Conservation (phyloP, 53 echinoderm and acorn worm genomes). For the Henricia sp. region DNA sequence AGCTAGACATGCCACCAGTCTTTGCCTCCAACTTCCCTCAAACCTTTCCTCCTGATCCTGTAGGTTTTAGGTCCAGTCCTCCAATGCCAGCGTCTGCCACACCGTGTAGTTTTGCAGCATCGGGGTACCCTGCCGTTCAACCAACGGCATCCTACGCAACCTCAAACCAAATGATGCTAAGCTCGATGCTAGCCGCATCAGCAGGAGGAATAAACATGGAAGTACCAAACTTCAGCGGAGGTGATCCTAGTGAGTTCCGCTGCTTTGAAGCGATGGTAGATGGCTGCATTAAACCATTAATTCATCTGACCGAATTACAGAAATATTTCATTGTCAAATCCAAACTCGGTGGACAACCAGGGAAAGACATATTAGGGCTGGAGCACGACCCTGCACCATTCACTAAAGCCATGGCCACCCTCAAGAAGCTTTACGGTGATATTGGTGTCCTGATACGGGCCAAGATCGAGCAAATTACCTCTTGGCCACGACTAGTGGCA, state of each 20-base stretch:
- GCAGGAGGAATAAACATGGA: not conserved
- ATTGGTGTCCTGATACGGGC: not conserved
- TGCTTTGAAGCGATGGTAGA: conserved; percentile 29
- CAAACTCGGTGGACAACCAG: conserved; percentile 10
- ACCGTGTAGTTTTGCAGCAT: no score
- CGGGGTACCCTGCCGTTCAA: no score
- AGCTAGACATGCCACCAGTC: no score
- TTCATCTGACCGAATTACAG: conserved; percentile 23
- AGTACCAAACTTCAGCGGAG: conserved; percentile 15
- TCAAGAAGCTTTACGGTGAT: conserved; percentile 7
- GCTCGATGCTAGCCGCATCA: conserved; percentile 23
- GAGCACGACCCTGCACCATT: not conserved
- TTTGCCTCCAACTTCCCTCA: no score
- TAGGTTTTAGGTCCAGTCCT: no score
- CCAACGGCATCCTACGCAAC: no score
- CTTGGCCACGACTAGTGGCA: not conserved
- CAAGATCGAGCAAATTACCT: not conserved
- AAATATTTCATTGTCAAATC: conserved; percentile 15
- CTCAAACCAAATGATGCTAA: conserved; percentile 42
- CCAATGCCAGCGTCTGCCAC: no score
- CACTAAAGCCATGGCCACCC: conserved; percentile 7
- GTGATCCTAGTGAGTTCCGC: conserved; percentile 24
- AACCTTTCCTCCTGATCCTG: no score
- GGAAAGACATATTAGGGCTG: not conserved
- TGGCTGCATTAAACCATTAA: conserved; percentile 10